Percentiles rank a stretch among this genome's conserved stretches.
These are phyloP conservation scores for Drosophila punjabiensis DNA, from an alignment of 1,140 invertebrate species.

Conservation along the genomic window DNA sequence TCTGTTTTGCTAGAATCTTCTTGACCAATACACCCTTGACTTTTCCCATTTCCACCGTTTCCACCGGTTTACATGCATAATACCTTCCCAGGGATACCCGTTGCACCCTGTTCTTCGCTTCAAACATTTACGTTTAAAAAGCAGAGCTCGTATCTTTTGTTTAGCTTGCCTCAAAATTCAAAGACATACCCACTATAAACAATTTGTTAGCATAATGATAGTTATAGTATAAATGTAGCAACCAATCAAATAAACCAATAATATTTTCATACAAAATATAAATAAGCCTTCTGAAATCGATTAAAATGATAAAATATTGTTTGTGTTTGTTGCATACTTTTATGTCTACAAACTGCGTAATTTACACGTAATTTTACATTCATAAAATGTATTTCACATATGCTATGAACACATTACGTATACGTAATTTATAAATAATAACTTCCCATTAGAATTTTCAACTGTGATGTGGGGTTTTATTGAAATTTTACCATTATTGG, in stretches of 20 bases:
- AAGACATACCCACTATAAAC: neutral
- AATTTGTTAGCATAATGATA: too few species aligned
- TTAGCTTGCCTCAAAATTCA: neutral
- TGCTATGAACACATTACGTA: constrained; percentile 9
- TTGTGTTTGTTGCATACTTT: constrained; percentile 22
- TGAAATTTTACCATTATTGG: neutral
- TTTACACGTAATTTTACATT: neutral
- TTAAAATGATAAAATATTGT: neutral
- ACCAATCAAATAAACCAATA: too few species aligned
- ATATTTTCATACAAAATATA: too few species aligned
- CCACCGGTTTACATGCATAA: neutral
- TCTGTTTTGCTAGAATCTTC: neutral
- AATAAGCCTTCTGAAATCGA: neutral
- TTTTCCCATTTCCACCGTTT: constrained; percentile 1
- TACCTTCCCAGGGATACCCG: neutral
- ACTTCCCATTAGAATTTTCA: neutral
- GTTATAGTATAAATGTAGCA: too few species aligned
- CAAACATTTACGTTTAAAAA: neutral
- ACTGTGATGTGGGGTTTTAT: neutral
- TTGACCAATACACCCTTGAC: constrained; percentile 1
- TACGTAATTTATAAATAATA: constrained; percentile 2
- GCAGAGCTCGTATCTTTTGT: neutral
- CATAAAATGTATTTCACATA: neutral
- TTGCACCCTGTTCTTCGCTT: too few species aligned
- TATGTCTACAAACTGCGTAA: neutral